Base-by-base conservation (phyloP, 2,888 invertebrate genomes). In the Monochamus alternatus region DNA sequence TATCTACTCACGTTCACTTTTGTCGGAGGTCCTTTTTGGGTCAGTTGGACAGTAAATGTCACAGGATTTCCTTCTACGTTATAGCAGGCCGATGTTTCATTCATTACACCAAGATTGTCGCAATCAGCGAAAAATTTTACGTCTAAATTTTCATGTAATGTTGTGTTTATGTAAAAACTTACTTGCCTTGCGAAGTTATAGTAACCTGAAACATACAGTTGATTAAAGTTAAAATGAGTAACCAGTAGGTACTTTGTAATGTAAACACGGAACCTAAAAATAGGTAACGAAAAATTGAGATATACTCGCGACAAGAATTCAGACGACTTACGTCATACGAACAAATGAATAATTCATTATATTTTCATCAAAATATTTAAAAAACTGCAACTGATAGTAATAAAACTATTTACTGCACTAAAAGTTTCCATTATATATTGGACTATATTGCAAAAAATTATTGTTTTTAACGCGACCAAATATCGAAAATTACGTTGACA, bases 101-200 rank as follows among this genome's bases (percentile, higher is more conserved):
- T 87, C 81, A 75, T 81, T 51, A 75, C 64, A 7, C 80, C 81
- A 9, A 90, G 79, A 0, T 88, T 85, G 44, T 92, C 92, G 83
- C 97, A 97, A 79, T 93, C 93, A 1, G 94, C 93, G 81, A 91
- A 92, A 87, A 96, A 96, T 77, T 92, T 91, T 64, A 96, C 88
- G 80, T 92, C 91, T 12, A 95, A 89, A 55, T 92, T 91, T 0
- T 92, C 92, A 5, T 90, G 90, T 0, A 92, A 91, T 4, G 90
- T 90, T 22, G 90, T 90, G 74, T 93, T 92, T 77, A 95, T 92
- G 55, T 88, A 92, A 89, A 93, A 93, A 87, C 89, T 93, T 79
- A 92, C 94, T 32, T 77, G 78, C 10, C 74, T 68, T 1, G 76
- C 81, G n/a, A 81, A 81, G 70, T 77, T 81, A 38, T 78, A 73